Conservation (phyloP, 2,113 vertebrate species). For the Otolemur garnettii region DNA sequence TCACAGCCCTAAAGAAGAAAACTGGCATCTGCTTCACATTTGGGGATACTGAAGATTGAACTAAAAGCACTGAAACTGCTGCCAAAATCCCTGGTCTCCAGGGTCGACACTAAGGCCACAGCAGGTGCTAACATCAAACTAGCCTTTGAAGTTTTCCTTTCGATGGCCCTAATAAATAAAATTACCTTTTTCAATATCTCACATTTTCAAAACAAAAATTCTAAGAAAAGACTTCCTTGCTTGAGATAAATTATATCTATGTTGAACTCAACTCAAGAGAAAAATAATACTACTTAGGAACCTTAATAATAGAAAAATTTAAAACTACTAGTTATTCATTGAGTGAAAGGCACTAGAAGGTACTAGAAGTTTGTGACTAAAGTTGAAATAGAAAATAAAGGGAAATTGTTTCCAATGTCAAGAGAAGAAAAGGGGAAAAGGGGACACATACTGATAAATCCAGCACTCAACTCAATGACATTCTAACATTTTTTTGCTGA, state of each 20-base stretch:
- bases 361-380: slow-evolving; percentile 15
- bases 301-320: slow-evolving; percentile 45
- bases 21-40: slow-evolving; percentile 84
- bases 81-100: slow-evolving; percentile 75
- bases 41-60: slow-evolving; percentile 74
- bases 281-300: slow-evolving; percentile 18
- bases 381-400: slow-evolving; percentile 64
- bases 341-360: slow-evolving; percentile 33
- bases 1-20: slow-evolving; percentile 71
- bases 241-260: slow-evolving; percentile 15
- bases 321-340: slow-evolving; percentile 43
- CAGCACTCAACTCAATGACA: slow-evolving; percentile 41
- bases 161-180: slow-evolving; percentile 33
- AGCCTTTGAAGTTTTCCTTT: slow-evolving; percentile 69
- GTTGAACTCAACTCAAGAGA: not conserved
- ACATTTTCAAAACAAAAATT: slow-evolving; percentile 65
- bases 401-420: slow-evolving; percentile 30
- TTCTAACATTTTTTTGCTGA: slow-evolving; percentile 52
- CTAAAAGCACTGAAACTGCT: slow-evolving; percentile 62
- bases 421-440: slow-evolving; percentile 36
- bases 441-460: slow-evolving; percentile 5
- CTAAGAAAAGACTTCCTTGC: slow-evolving; percentile 55
- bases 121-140: slow-evolving; percentile 71
- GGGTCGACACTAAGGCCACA: slow-evolving; percentile 23
- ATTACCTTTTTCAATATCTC: slow-evolving; percentile 25